These are phyloP conservation scores for Columba guinea DNA, from an alignment of 2,797 vertebrate species.

Conservation along the genomic window DNA sequence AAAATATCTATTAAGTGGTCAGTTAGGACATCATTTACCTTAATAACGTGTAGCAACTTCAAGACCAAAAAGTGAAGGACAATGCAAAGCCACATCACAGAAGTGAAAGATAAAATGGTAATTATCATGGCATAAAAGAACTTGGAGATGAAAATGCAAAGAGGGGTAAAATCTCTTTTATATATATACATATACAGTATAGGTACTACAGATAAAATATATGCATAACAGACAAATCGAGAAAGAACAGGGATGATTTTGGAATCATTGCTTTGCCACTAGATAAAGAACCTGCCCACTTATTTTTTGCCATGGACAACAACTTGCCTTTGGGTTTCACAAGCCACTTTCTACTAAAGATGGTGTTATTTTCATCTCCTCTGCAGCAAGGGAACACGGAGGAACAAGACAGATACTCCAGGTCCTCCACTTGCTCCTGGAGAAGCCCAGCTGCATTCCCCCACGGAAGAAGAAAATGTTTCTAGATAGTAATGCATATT, in stretches of 20 bases:
- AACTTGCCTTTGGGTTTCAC: neutral
- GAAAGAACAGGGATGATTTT: neutral
- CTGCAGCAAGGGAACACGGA: neutral
- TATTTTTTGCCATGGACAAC: neutral
- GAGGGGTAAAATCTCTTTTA: neutral
- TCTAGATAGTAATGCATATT: neutral
- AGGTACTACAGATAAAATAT: neutral
- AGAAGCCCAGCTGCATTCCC: neutral
- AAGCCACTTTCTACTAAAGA: neutral
- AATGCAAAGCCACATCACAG: neutral
- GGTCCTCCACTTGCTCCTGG: neutral
- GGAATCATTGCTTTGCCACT: neutral
- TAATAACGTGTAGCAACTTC: constrained; percentile 19
- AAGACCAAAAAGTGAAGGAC: constrained; percentile 20
- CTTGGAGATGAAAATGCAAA: neutral
- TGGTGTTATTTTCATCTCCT: neutral
- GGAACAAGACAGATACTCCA: neutral
- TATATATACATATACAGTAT: accelerated
- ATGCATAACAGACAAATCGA: neutral
- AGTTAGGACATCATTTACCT: constrained; percentile 52
- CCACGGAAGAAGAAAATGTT: neutral
- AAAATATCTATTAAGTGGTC: constrained; percentile 63
- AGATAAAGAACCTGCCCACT: neutral
- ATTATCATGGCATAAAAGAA: constrained; percentile 20
- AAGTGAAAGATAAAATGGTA: constrained; percentile 26